phyloP scores from a whole-genome alignment of 35 echinoderm and acorn worm genomes.

The Ptychodera flava region DNA sequence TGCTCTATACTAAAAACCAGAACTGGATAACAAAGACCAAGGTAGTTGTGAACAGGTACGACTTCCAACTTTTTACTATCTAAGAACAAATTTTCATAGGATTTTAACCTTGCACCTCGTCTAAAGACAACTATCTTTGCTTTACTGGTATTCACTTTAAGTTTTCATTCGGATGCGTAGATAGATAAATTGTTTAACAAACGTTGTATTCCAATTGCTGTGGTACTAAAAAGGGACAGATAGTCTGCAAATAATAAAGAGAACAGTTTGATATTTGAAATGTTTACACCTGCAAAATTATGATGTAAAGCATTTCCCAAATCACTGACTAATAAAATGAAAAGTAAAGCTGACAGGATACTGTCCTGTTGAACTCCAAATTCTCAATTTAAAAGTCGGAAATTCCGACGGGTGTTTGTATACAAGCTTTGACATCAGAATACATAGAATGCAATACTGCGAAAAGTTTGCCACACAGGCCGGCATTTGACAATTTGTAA shows the following conservation, averaged over 20 bases:
- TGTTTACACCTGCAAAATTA: no score
- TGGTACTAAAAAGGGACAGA: conserved; percentile 9
- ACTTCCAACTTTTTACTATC: not conserved
- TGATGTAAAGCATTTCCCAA: no score
- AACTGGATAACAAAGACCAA: not conserved
- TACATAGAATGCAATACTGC: no score
- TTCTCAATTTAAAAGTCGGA: no score
- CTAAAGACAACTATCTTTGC: conserved; percentile 31
- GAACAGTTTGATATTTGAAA: not conserved
- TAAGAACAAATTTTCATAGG: conserved; percentile 4
- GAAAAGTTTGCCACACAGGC: no score
- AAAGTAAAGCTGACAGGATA: no score
- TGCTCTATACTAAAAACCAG: conserved; percentile 7
- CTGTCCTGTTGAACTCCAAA: no score
- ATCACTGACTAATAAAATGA: no score
- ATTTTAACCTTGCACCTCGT: conserved; percentile 2
- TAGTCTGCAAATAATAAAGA: conserved; percentile 18
- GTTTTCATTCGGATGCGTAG: conserved; percentile 1
- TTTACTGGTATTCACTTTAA: conserved; percentile 22
- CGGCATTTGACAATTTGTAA: no score
- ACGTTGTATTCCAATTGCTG: conserved; percentile 8
- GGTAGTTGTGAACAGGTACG: not conserved
- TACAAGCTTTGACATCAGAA: no score
- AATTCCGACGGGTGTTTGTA: no score
- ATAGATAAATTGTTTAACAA: conserved; percentile 3